Base-by-base conservation (phyloP, 1,140 invertebrate species). In the Probaryconus sp. region DNA sequence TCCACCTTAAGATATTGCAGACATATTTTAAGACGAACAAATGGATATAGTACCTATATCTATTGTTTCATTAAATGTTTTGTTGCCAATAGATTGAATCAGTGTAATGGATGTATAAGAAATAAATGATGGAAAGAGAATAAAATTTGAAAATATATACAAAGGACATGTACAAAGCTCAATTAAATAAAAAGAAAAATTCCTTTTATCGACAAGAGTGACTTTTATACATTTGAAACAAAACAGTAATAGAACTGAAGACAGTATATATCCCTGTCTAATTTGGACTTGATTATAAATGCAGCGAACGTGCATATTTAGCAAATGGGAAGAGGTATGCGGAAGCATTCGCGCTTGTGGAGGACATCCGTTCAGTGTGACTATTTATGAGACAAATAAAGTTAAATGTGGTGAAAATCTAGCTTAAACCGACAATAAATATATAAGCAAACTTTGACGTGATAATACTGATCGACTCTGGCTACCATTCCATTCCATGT, bases 321-420 rank as follows among this genome's bases (percentile, higher is more conserved):
- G 40, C 17, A 31, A 48, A 33, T 16, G 24, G 24, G 21, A 60
- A 47, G 33, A 47, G 24, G 31, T 10, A 24, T 31, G 37, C 18
- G 47, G 51, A 58, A 56, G 26, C 63, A 31, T 51, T 68, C 30
- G 26, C 16, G 53, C 37, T 35, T 47, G 38, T n/a, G 21, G 24
- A 45, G 42, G 38, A 53, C 42, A 30, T 37, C 33, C 16, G 24
- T 30, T 37, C 53, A 47, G 45, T 51, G 47, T 26, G 11, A 64
- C 48, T 67, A 65, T 76, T 76, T 76, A 76, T 71, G 61, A 53
- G 48, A 68, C 51, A 61, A 71, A 69, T 74, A 77, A 77, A 79
- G 75, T 79, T 77, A 75, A 79, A 79, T 79, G 74, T 77, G 67
- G 67, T 72, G 76, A 78, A 78, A 76, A 76, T 65, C 71, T 68